Percentiles rank a stretch among this genome's conserved stretches.
phyloP scores from a whole-genome alignment of 2,888 invertebrate genomes.

The Dichetophora obliterata region DNA sequence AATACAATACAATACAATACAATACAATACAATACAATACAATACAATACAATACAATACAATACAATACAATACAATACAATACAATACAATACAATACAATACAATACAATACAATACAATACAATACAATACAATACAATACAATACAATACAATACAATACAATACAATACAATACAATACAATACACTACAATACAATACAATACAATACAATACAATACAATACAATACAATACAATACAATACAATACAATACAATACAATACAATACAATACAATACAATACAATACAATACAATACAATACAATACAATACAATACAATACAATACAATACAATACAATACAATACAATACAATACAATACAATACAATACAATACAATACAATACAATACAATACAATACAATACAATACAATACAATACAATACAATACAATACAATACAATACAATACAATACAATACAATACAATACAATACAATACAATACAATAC shows the following conservation, averaged over 20 bases:
- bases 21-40: background rate
- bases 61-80: background rate
- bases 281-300: slow-evolving; percentile 31
- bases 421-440: slow-evolving; percentile 32
- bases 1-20: background rate
- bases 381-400: slow-evolving; percentile 32
- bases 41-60: background rate
- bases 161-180: no score
- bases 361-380: slow-evolving; percentile 35
- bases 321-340: slow-evolving; percentile 32
- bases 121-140: slow-evolving; percentile 24
- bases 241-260: slow-evolving; percentile 25
- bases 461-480: background rate
- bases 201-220: no score
- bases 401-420: slow-evolving; percentile 24
- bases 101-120: slow-evolving; percentile 17
- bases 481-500: no score
- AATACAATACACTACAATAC: no score
- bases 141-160: slow-evolving; percentile 32
- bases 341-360: slow-evolving; percentile 35
- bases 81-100: slow-evolving; percentile 11
- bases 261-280: slow-evolving; percentile 31
- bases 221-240: slow-evolving; percentile 28
- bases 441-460: slow-evolving; percentile 35
- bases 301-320: slow-evolving; percentile 35